Base-by-base conservation (phyloP, 2,113 vertebrate species). In the Syngnathoides biaculeatus region DNA sequence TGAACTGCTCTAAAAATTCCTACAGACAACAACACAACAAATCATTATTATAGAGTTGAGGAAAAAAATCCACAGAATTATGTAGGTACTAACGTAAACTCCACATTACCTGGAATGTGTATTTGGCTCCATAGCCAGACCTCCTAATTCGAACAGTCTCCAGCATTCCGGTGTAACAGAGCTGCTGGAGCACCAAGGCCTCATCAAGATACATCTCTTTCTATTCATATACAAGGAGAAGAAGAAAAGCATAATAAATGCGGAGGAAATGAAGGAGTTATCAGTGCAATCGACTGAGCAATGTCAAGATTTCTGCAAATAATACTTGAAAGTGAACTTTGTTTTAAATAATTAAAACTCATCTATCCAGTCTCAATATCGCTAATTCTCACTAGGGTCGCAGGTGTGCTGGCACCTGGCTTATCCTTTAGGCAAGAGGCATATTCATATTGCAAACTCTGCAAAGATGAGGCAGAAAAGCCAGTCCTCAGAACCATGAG, bases 131-230 rank as follows among this genome's bases (percentile, higher is more conserved):
- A 50, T 98, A 99, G 72, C 97, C 97, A 0, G 97, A 99, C 68
- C 95, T 93, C 66, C 96, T 92, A 83, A 99, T 99, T 5, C 97
- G 90, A 77, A 99, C 97, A 0, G 97, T 99, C 86, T 99, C 97
- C 73, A 99, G 88, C 97, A 99, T 99, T 65, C 97, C 97, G 0
- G 97, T 99, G 89, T 99, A 99, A 65, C 95, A 90, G 70, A 99
- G 83, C 92, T 99, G 96, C 87, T 98, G 96, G 72, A 98, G 82
- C 40, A 99, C 94, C 88, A 99, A 89, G 10, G 85, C 90, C 19
- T 98, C 95, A 4, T 99, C 94, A 57, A 98, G 94, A 69, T 90
- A 89, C 85, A 99, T 94, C 84, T 98, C 96, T 76, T 89, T 94
- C 97, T 99, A 92, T 67, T 85, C 35, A 88, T 1, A 67, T 0